Percentiles rank a stretch among this genome's conserved stretches.
These are phyloP conservation scores for Mirza zaza DNA, from an alignment of 2,113 vertebrate genomes.

Conservation along the genomic window DNA sequence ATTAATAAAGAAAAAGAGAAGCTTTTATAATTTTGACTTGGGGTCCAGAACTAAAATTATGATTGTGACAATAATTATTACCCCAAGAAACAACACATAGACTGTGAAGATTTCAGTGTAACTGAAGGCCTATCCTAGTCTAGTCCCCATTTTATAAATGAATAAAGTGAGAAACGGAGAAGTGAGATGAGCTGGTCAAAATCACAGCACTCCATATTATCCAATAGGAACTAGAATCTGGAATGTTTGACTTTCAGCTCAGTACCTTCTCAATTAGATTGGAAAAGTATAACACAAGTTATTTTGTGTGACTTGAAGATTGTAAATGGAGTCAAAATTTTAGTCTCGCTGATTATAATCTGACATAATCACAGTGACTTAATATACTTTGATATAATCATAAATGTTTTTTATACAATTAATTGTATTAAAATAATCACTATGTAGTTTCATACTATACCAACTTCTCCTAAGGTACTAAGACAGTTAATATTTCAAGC, in stretches of 20 bases:
- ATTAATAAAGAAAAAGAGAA: neutral
- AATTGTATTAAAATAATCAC: neutral
- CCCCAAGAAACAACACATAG: neutral
- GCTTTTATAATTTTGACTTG: neutral
- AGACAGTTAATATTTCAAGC: neutral
- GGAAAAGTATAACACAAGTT: neutral
- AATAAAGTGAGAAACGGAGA: neutral
- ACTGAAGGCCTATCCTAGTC: neutral
- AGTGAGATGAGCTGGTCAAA: neutral
- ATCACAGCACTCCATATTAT: neutral
- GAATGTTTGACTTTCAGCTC: neutral
- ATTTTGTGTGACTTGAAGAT: neutral
- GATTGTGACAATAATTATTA: neutral
- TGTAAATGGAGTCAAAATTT: neutral
- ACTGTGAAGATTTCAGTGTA: neutral
- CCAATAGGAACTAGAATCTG: neutral
- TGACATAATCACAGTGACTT: neutral
- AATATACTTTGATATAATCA: neutral
- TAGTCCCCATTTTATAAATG: neutral
- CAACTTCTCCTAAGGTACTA: neutral
- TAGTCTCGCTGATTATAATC: neutral
- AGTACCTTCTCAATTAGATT: neutral
- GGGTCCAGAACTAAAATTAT: neutral
- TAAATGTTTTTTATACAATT: neutral
- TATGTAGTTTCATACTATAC: neutral